Percentiles rank a stretch among this genome's conserved stretches.
These are phyloP conservation scores for Loxodonta africana DNA, from an alignment of 2,113 vertebrate species.

Conservation along the genomic window DNA sequence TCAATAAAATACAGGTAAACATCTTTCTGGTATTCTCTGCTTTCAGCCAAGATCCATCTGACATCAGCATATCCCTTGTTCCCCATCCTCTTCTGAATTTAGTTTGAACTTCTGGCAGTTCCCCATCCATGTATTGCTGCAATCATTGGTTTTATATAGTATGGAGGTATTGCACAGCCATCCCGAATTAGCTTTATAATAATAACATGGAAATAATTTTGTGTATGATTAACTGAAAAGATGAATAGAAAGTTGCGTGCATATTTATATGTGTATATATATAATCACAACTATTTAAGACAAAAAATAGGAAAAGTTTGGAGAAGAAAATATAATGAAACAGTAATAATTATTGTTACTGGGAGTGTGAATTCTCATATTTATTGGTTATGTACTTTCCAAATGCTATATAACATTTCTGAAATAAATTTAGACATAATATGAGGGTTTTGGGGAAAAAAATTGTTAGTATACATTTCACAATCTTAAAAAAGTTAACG, in stretches of 20 bases:
- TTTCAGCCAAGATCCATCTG: too few species aligned
- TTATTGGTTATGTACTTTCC: background rate
- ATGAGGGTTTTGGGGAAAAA: background rate
- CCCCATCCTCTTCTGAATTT: too few species aligned
- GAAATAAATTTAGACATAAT: conserved; percentile 46
- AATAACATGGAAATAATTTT: conserved; percentile 17
- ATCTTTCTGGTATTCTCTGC: too few species aligned
- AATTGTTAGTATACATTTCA: background rate
- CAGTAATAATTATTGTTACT: background rate
- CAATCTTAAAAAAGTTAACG: background rate
- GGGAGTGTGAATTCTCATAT: background rate
- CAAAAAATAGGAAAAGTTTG: background rate
- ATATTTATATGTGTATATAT: background rate
- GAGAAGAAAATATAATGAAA: background rate
- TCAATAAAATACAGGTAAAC: too few species aligned
- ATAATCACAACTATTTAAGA: background rate
- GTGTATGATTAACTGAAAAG: conserved; percentile 34
- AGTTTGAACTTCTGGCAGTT: too few species aligned
- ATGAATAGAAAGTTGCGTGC: background rate
- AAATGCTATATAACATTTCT: conserved; percentile 9
- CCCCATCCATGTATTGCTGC: too few species aligned
- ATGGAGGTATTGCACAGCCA: background rate
- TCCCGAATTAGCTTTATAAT: background rate
- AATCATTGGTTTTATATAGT: too few species aligned
- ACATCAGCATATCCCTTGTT: too few species aligned